phyloP scores from a whole-genome alignment of 2,888 invertebrate genomes.

The Acronicta aceris region DNA sequence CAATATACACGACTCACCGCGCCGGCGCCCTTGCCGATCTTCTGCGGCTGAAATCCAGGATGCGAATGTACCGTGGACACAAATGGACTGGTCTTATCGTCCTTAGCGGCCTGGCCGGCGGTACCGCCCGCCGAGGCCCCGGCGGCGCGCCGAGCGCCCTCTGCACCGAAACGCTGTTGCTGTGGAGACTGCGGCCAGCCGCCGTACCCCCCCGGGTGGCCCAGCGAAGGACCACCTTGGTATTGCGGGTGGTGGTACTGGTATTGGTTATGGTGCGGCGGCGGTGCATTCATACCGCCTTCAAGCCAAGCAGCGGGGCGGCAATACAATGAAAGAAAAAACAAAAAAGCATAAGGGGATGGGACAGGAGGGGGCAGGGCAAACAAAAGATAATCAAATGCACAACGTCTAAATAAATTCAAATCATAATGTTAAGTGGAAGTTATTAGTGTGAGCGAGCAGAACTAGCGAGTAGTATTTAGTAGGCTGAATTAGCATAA shows the following conservation, averaged over 20 bases:
- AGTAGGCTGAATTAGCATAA: conserved; percentile 76
- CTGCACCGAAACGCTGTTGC: conserved; percentile 88
- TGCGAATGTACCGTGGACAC: conserved; percentile 96
- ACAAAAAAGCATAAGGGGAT: conserved; percentile 85
- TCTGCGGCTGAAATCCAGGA: conserved; percentile 97
- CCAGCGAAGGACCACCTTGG: conserved; percentile 79
- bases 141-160: conserved; percentile 79
- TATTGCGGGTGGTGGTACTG: conserved; percentile 88
- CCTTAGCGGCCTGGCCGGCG: conserved; percentile 77
- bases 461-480: conserved; percentile 73
- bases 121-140: conserved; percentile 61
- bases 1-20: conserved; percentile 79
- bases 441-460: conserved; percentile 73
- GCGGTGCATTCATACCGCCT: conserved; percentile 90
- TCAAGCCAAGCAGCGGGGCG: conserved; percentile 88
- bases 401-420: conserved; percentile 60
- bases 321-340: conserved; percentile 89
- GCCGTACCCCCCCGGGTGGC: conserved; percentile 72
- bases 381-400: conserved; percentile 79
- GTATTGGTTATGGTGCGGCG: conserved; percentile 88
- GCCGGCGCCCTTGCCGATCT: conserved; percentile 93
- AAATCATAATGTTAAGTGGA: conserved; percentile 70
- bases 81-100: conserved; percentile 95
- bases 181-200: conserved; percentile 69
- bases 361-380: conserved; percentile 76